phyloP scores from a whole-genome alignment of 1,140 invertebrate species.

The Frieseomelitta varia region DNA sequence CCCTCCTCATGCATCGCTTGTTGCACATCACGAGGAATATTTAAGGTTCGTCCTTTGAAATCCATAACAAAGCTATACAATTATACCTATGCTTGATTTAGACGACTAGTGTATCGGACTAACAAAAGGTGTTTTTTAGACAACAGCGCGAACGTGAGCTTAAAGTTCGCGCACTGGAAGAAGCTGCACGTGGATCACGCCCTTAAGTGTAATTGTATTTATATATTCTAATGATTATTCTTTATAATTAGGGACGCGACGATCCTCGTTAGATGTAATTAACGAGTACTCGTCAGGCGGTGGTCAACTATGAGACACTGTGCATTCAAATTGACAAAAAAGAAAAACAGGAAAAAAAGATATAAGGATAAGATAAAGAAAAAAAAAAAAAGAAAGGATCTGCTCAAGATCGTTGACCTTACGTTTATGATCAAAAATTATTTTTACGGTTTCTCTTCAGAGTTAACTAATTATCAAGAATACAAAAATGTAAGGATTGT shows the following conservation, averaged over 20 bases:
- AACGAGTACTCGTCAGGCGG: constrained; percentile 29
- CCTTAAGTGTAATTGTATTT: constrained; percentile 81
- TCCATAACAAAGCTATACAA: constrained; percentile 44
- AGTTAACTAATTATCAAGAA: constrained; percentile 29
- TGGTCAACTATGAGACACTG: not conserved
- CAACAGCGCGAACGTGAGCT: constrained; percentile 92
- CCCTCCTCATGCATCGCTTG: constrained; percentile 85
- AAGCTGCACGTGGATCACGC: constrained; percentile 90
- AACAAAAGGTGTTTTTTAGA: constrained; percentile 81
- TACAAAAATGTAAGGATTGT: constrained; percentile 29
- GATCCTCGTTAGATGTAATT: constrained; percentile 51
- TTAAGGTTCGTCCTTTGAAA: constrained; percentile 84
- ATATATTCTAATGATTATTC: constrained; percentile 63
- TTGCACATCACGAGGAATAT: constrained; percentile 91
- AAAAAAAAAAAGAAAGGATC: not conserved
- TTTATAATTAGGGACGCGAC: constrained; percentile 66
- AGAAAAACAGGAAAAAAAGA: not conserved
- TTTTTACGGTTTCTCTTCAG: constrained; percentile 62
- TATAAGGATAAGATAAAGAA: constrained; percentile 9
- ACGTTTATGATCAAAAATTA: constrained; percentile 61
- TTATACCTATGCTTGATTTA: constrained; percentile 25
- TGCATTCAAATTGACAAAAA: constrained; percentile 9
- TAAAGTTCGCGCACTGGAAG: constrained; percentile 92
- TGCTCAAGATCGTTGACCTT: constrained; percentile 38
- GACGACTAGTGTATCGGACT: constrained; percentile 49